Percentiles rank a stretch among this genome's conserved stretches.
Conservation (phyloP, 1,140 invertebrate species). For the Calosoma granatense region DNA sequence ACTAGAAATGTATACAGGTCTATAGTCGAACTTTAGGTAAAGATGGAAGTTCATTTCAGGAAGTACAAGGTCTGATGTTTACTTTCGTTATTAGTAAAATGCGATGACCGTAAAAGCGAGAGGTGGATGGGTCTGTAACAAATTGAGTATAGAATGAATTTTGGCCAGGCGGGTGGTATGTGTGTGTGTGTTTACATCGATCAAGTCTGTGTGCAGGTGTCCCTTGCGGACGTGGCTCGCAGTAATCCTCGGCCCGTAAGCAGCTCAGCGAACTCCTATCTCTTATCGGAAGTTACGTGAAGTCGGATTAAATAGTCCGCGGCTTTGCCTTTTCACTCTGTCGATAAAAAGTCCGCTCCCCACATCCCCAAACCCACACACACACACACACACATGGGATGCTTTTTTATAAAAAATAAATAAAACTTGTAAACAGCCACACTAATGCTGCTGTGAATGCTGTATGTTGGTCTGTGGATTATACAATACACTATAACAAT, state of each 20-base stretch:
- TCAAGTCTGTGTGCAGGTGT: not conserved
- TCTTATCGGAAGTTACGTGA: slow-evolving; percentile 4
- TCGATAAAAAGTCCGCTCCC: not conserved
- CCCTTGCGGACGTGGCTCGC: not conserved
- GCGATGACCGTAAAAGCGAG: not conserved
- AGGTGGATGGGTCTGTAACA: not conserved
- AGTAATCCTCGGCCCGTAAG: not conserved
- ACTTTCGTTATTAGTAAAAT: too few relatives aligned
- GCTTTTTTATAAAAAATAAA: not conserved
- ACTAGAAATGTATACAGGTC: too few relatives aligned
- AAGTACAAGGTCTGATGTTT: too few relatives aligned
- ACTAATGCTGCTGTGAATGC: not conserved
- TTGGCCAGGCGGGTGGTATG: too few relatives aligned
- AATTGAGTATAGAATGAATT: not conserved
- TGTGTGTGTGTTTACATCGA: not conserved
- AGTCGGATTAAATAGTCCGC: slow-evolving; percentile 2
- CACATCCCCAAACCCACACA: too few relatives aligned
- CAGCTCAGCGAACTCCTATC: slow-evolving; percentile 1
- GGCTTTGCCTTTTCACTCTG: not conserved
- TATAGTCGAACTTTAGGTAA: too few relatives aligned
- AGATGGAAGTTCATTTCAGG: too few relatives aligned
- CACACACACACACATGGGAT: too few relatives aligned
- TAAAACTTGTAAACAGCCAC: not conserved
- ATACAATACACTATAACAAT: too few relatives aligned
- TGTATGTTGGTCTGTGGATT: too few relatives aligned